Evolutionary conservation across 1,140 invertebrate species (phyloP), one percentile per base, ranked within the genome.

Genomic region (Dinoponera quadriceps): DNA sequence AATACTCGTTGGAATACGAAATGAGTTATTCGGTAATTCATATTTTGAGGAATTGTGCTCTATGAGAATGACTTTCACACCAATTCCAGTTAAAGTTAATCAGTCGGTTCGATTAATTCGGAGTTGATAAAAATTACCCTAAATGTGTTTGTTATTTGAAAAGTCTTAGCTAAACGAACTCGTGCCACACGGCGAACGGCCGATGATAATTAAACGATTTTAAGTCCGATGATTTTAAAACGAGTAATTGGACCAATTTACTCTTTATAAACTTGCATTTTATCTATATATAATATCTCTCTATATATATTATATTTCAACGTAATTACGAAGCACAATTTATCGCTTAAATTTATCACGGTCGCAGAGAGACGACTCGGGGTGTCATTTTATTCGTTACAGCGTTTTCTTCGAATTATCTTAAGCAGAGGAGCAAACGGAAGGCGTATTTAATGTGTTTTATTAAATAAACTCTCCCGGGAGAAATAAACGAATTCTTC

Each of bases 401-500:
- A 78, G 51, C 14, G 51, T 80, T 71, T 71, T 29, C 49, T 78
- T 57, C 33, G 29, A 55, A 69, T 80, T 80, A 57, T 80, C 33
- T 71, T 71, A 80, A 80, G 65, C n/a, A 57, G 65, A 29, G 33
- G 48, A 48, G 51, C 22, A 80, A 80, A 80, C 51, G 54, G 25
- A 71, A 71, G 51, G 33, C 38, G 75, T 71, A 54, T 71, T 80
- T 71, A 80, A 80, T 80, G 57, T 51, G 51, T 80, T 80, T 80
- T 80, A 80, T 80, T 71, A 80, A 69, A 69, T 80, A 71, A 71
- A 80, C 63, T 71, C 51, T 48, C 13, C 54, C 27, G 65, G 75
- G 57, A 59, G 51, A 33, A 80, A 77, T 77, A 80, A 80, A 80
- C 65, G 65, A 57, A 80, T 29, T 22, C 63, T 71, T 59, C 18